Evolutionary conservation across 2,888 invertebrate species (phyloP).

Genomic region (Endomychus coccineus): DNA sequence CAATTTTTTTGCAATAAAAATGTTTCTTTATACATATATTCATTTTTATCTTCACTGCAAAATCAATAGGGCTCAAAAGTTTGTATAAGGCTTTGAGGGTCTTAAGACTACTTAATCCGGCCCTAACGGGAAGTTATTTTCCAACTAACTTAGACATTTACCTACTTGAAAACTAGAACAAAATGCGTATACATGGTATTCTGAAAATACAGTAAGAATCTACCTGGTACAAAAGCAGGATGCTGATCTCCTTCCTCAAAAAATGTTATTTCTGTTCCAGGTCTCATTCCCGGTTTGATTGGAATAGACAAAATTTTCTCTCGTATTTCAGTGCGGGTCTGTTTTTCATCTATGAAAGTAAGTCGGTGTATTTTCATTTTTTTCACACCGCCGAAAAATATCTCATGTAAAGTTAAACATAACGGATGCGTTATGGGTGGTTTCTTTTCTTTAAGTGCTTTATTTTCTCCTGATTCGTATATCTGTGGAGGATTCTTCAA

Average conservation of each 20-base stretch:
- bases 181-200: not conserved
- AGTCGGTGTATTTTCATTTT: conserved; percentile 73
- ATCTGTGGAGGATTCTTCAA: conserved; percentile 55
- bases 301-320: conserved; percentile 70
- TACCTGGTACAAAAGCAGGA: conserved; percentile 60
- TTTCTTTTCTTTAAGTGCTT: conserved; percentile 56
- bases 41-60: no score
- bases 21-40: no score
- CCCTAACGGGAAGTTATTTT: no score
- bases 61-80: no score
- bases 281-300: conserved; percentile 65
- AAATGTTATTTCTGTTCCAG: conserved; percentile 66
- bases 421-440: conserved; percentile 51
- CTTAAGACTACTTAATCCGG: no score
- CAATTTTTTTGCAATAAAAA: no score
- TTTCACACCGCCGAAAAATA: conserved; percentile 68
- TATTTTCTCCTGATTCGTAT: conserved; percentile 53
- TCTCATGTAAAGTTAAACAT: conserved; percentile 55
- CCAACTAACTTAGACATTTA: no score
- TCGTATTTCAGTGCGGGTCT: conserved; percentile 53
- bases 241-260: conserved; percentile 75
- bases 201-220: no score
- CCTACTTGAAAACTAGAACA: no score
- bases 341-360: conserved; percentile 58
- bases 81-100: no score